Base-by-base conservation (phyloP, 2,797 vertebrate genomes). In the Myotis daubentonii region DNA sequence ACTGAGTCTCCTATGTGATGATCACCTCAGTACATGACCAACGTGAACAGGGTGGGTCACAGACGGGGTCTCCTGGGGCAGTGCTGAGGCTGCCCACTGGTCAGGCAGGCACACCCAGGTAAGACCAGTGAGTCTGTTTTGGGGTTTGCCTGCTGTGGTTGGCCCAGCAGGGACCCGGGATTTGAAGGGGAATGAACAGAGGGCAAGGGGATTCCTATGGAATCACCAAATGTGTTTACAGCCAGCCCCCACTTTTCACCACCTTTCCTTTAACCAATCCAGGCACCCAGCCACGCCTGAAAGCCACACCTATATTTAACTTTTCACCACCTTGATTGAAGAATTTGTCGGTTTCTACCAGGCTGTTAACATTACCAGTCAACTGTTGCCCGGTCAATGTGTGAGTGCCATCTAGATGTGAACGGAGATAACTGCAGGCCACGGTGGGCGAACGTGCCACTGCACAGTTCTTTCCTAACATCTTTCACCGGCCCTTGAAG, bases 291-390 rank as follows among this genome's bases (percentile, higher is more conserved):
- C 72, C 65, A 68, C 0, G 49, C 80, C 88, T 75, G 88, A 89
- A 89, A 96, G 80, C 80, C 91, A 68, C 91, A 68, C 84, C n/a
- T 87, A 70, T 49, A 79, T 33, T 91, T 81, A 94, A 92, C 91
- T 97, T 97, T 96, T 96, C 95, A 94, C 89, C 95, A 97, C 96
- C 72, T 96, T 28, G 78, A 82, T 74, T 82, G 28, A 91, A 94
- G 74, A 96, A 93, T 93, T 89, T 91, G 84, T 95, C 91, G 22
- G 78, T 91, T 95, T 90, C 93, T 38, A 65, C 55, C 78, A 89
- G 62, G 36, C 20, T 1, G 25, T 88, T 76, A 38, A 15, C 28
- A 70, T 72, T 28, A 62, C 1, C 17, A 22, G 41, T 3, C 57
- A 3, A 16, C 16, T 3, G 1, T 23, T 82, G n/a, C 53, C 87